A percentile compares a stretch with the other conserved stretches of the same genome.
phyloP scores from a whole-genome alignment of 2,797 vertebrate species.

The Thunnus albacares region DNA sequence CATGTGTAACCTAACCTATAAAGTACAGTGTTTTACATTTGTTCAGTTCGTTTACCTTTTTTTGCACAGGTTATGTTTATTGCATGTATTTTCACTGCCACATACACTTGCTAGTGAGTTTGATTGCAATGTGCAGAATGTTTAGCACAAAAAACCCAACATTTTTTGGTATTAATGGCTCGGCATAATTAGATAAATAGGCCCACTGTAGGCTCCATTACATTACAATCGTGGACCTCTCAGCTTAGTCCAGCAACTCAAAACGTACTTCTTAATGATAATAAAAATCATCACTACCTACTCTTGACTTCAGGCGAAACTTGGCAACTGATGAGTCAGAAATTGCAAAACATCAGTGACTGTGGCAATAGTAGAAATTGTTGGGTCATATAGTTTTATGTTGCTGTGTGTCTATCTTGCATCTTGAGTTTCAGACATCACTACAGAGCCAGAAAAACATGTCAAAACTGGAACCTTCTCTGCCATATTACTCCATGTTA shows the following conservation, averaged over 20 bases:
- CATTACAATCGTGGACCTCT: neutral
- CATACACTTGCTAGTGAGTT: constrained; percentile 6
- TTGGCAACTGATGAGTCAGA: neutral
- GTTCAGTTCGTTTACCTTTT: neutral
- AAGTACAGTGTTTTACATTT: constrained; percentile 22
- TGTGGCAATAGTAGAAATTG: neutral
- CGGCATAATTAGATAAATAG: neutral
- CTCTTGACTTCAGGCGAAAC: neutral
- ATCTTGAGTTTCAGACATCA: neutral
- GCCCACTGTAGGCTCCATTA: neutral
- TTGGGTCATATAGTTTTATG: no score
- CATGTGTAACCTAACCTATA: constrained; percentile 4
- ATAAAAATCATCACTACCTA: neutral
- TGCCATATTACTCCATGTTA: neutral
- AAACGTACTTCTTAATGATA: neutral
- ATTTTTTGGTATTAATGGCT: constrained; percentile 15
- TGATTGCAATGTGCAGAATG: constrained; percentile 17
- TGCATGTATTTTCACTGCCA: constrained; percentile 7
- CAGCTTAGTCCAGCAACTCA: neutral
- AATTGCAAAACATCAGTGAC: neutral
- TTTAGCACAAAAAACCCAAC: no score
- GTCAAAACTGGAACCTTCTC: neutral
- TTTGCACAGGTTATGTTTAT: constrained; percentile 12
- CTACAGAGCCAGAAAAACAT: neutral
- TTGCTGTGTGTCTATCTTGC: no score